Evolutionary conservation across 2,113 vertebrate genomes (phyloP), one percentile per base, ranked within the genome.

Genomic region (Cyphomyrus plagiostoma): DNA sequence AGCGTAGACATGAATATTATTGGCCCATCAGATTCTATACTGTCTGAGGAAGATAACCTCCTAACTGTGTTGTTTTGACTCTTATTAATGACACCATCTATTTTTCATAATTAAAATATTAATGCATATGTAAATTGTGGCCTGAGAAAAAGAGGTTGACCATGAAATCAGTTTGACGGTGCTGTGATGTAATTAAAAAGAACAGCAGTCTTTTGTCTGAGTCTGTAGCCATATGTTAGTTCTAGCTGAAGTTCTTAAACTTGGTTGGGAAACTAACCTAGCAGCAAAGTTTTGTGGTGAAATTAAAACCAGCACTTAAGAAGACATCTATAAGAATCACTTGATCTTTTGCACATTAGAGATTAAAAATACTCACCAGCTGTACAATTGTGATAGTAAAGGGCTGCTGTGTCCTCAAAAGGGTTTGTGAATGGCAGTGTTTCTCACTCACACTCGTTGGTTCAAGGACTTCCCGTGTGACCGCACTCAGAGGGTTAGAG

Each of bases 51-150:
- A 48, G 82, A 84, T 84, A 45, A 84, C 82, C 21, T 46, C 39
- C 9, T 46, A 84, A 84, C 74, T 19, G 82, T 84, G 45, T 84
- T 84, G 45, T 84, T 84, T 84, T 84, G 45, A 84, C 82, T 84
- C 42, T 48, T 46, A 48, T 48, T 84, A 84, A 84, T 84, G 82
- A 84, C 82, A 35, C 74, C 35, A 80, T 84, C 45, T 46, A 84
- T 48, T 84, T 84, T 84, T 82, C 42, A n/a, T 84, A 84, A 84
- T 84, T 48, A 84, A 84, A 84, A 84, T 84, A 48, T 84, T 84
- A 84, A 45, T 84, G 82, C 82, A 84, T 84, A 84, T 84, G 82
- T 45, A 84, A 46, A 84, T 84, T 48, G 45, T 84, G 45, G 35
- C 42, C 35, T 4, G 9, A 84, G 39, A 46, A 84, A n/a, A 84